A percentile compares a stretch with the other conserved stretches of the same genome.
phyloP scores from a whole-genome alignment of 2,113 vertebrate species.

The Myotis yumanensis region DNA sequence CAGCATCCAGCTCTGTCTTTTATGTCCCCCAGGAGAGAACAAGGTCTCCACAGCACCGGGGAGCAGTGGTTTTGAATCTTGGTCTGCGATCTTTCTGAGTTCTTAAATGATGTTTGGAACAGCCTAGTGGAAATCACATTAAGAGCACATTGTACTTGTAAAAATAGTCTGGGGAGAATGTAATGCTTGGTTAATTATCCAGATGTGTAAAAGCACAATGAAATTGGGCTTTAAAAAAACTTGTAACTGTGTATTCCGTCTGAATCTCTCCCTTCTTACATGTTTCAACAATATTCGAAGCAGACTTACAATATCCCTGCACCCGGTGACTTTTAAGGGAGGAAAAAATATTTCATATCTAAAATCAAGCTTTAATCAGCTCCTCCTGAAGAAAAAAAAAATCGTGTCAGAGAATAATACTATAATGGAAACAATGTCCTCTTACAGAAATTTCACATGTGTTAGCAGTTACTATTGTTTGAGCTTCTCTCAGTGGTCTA shows the following conservation, averaged over 20 bases:
- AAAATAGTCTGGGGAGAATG: slow-evolving; percentile 74
- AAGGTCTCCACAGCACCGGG: not conserved
- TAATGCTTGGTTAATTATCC: slow-evolving; percentile 67
- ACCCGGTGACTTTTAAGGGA: slow-evolving; percentile 57
- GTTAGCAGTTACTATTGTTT: slow-evolving; percentile 74
- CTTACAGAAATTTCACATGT: slow-evolving; percentile 73
- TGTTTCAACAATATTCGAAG: slow-evolving; percentile 63
- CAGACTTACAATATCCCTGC: slow-evolving; percentile 2
- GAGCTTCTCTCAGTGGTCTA: not conserved
- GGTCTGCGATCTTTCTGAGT: slow-evolving; percentile 56
- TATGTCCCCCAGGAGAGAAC: slow-evolving; percentile 47
- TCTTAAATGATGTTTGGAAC: slow-evolving; percentile 58
- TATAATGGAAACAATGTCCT: slow-evolving; percentile 78
- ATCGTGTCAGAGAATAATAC: slow-evolving; percentile 74
- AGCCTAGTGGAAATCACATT: slow-evolving; percentile 63
- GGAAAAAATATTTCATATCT: slow-evolving; percentile 65
- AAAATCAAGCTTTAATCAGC: slow-evolving; percentile 76
- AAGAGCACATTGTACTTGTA: slow-evolving; percentile 62
- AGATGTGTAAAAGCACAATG: slow-evolving; percentile 71
- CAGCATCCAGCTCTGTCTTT: slow-evolving; percentile 28
- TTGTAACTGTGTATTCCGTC: slow-evolving; percentile 37
- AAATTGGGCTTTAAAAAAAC: slow-evolving; percentile 54
- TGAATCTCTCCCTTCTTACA: slow-evolving; percentile 39
- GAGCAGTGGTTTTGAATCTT: slow-evolving; percentile 25
- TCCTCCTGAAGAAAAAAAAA: slow-evolving; percentile 65